phyloP scores from a whole-genome alignment of 2,797 vertebrate species.

The Hapalemur alaotrensis region DNA sequence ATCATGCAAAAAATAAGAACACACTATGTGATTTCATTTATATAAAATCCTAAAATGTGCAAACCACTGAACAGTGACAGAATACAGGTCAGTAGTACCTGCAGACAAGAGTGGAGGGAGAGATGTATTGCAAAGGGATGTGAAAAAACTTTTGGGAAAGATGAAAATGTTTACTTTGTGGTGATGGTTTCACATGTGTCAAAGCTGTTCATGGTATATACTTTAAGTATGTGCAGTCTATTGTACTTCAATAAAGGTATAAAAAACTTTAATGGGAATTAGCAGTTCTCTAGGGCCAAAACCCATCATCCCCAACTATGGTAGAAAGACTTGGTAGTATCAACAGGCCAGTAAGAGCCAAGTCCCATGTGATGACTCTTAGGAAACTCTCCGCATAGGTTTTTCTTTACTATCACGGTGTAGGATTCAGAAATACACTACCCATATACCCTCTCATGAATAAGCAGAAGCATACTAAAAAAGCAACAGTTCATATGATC shows the following conservation, averaged over 20 bases:
- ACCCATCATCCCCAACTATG: neutral
- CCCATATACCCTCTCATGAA: neutral
- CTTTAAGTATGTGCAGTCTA: neutral
- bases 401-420: neutral
- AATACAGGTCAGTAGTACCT: neutral
- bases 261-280: neutral
- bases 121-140: neutral
- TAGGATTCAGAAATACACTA: neutral
- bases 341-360: neutral
- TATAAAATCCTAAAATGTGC: neutral
- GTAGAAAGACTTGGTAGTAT: neutral
- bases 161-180: neutral
- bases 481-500: neutral
- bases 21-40: neutral
- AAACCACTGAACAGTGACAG: neutral
- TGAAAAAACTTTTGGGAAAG: neutral
- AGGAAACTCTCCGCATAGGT: neutral
- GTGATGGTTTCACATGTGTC: neutral
- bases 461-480: neutral
- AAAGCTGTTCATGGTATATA: neutral
- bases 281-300: neutral
- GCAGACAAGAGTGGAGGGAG: neutral
- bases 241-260: neutral
- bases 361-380: neutral
- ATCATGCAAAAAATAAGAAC: neutral